phyloP scores from a whole-genome alignment of 2,888 invertebrate genomes.

The Anagyrus pseudococci region DNA sequence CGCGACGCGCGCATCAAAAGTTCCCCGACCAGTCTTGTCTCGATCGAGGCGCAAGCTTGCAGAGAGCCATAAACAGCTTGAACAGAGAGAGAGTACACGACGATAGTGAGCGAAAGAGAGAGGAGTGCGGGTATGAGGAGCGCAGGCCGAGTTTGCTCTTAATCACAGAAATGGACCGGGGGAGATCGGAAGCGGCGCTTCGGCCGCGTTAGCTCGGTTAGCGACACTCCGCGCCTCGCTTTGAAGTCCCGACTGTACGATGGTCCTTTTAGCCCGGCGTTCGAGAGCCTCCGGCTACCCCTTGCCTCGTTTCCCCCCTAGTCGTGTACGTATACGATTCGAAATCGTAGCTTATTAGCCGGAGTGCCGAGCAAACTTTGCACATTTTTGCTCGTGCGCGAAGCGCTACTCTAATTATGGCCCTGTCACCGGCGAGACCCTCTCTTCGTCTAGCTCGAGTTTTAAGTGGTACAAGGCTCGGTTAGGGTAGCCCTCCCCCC shows the following conservation, averaged over 20 bases:
- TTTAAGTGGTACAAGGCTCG: too few species aligned
- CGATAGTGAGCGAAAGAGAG: too few species aligned
- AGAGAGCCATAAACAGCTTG: too few species aligned
- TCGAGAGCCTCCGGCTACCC: not conserved
- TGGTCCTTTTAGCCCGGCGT: not conserved
- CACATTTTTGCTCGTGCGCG: too few species aligned
- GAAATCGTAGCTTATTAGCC: slow-evolving; percentile 32
- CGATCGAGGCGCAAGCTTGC: too few species aligned
- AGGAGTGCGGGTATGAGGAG: not conserved
- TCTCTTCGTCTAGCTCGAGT: too few species aligned
- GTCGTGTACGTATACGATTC: too few species aligned
- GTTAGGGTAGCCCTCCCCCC: too few species aligned
- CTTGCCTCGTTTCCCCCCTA: not conserved
- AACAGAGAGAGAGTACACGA: too few species aligned
- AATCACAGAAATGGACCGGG: slow-evolving; percentile 60
- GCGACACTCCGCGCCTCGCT: slow-evolving; percentile 43
- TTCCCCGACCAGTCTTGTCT: too few species aligned
- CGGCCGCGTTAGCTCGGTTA: slow-evolving; percentile 56
- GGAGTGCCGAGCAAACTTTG: slow-evolving; percentile 24
- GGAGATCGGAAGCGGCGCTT: slow-evolving; percentile 51
- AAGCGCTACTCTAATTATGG: not conserved
- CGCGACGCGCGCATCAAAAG: too few species aligned
- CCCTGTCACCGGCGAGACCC: too few species aligned
- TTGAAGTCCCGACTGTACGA: slow-evolving; percentile 19
- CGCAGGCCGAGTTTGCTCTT: slow-evolving; percentile 57